These are phyloP conservation scores for Brachyalestes nurse DNA, from an alignment of 2,797 vertebrate species.

Conservation along the genomic window DNA sequence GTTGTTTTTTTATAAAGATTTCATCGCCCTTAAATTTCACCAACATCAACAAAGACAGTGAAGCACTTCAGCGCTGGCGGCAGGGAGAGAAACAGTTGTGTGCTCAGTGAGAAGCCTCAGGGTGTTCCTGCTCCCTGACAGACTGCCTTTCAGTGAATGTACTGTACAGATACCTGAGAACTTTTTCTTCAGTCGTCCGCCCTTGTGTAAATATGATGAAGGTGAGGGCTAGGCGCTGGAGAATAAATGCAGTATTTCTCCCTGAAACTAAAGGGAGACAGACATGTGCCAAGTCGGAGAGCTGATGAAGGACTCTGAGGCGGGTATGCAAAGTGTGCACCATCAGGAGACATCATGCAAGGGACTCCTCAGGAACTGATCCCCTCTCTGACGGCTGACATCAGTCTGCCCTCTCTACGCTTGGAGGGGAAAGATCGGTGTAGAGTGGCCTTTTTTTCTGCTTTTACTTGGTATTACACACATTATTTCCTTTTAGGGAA, in stretches of 20 bases:
- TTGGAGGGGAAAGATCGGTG: constrained; percentile 46
- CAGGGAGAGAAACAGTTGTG: constrained; percentile 48
- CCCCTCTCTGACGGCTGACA: constrained; percentile 66
- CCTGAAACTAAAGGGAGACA: constrained; percentile 66
- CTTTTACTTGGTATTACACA: constrained; percentile 73
- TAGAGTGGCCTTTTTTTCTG: constrained; percentile 75
- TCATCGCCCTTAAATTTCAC: constrained; percentile 89
- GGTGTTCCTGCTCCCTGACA: constrained; percentile 64
- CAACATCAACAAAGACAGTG: constrained; percentile 64
- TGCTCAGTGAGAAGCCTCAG: constrained; percentile 29
- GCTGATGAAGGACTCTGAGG: constrained; percentile 63
- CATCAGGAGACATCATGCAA: constrained; percentile 58
- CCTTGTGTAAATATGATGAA: constrained; percentile 61
- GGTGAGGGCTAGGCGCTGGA: constrained; percentile 52
- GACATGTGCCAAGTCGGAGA: constrained; percentile 76
- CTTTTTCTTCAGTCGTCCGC: constrained; percentile 64
- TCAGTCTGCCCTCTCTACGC: constrained; percentile 70
- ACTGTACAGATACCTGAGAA: constrained; percentile 58
- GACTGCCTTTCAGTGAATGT: constrained; percentile 75
- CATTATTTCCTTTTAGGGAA: constrained; percentile 75
- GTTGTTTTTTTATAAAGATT: constrained; percentile 77
- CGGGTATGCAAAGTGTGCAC: constrained; percentile 63
- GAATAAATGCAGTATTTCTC: constrained; percentile 79
- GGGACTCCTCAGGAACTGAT: constrained; percentile 75
- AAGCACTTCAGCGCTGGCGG: constrained; percentile 74